Percentiles rank a stretch among this genome's conserved stretches.
Conservation (phyloP, 1,140 invertebrate species). For the Heliothis virescens region DNA sequence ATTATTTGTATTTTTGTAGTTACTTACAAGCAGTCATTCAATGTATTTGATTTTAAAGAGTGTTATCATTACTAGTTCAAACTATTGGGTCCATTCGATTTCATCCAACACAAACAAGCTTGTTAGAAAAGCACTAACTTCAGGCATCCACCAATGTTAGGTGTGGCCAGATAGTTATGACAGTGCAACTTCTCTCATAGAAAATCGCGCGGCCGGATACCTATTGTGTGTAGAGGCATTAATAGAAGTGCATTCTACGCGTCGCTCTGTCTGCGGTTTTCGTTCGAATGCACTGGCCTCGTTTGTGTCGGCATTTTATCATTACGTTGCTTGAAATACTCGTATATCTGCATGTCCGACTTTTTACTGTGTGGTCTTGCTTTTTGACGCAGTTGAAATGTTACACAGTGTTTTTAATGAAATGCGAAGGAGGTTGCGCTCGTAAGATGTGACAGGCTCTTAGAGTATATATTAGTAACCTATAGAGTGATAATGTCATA, state of each 20-base stretch:
- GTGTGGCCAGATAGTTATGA: neutral
- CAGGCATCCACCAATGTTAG: neutral
- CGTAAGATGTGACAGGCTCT: neutral
- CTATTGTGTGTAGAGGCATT: constrained; percentile 21
- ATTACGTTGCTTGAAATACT: constrained; percentile 32
- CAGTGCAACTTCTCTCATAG: neutral
- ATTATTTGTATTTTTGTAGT: no score
- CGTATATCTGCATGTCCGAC: constrained; percentile 20
- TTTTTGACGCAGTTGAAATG: neutral
- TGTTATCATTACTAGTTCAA: no score
- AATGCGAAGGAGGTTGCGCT: neutral
- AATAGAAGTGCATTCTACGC: constrained; percentile 36
- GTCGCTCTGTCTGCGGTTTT: constrained; percentile 47
- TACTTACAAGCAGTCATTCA: no score
- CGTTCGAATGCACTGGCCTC: constrained; percentile 46
- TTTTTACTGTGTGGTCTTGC: constrained; percentile 20
- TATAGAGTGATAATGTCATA: no score
- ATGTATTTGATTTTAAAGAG: no score
- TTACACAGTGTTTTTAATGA: neutral
- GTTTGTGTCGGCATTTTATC: constrained; percentile 31
- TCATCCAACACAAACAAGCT: neutral
- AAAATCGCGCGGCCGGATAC: neutral
- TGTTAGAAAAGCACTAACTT: neutral
- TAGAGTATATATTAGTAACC: no score
- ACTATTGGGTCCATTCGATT: no score